A percentile compares a stretch with the other conserved stretches of the same genome.
Conservation (phyloP, 1,140 invertebrate species). For the Maconellicoccus hirsutus region DNA sequence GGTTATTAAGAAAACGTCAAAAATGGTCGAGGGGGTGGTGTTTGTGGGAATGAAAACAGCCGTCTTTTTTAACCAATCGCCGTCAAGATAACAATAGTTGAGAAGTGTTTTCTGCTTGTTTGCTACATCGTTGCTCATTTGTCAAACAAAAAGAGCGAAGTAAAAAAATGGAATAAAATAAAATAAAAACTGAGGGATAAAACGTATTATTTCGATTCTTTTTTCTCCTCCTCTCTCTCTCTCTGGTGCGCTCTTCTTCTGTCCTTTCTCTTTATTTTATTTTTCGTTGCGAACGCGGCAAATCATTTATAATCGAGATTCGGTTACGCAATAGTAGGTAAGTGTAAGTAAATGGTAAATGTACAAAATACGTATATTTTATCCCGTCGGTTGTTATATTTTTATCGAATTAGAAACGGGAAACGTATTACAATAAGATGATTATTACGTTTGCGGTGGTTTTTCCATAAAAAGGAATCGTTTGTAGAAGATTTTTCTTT, state of each 20-base stretch:
- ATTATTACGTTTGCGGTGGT: too few species aligned
- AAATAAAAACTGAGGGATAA: background rate
- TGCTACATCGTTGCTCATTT: background rate
- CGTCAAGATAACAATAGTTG: background rate
- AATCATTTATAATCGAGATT: constrained; percentile 9
- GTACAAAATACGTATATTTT: background rate
- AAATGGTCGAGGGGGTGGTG: background rate
- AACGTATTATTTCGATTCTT: background rate
- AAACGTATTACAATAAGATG: background rate
- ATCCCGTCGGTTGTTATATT: background rate
- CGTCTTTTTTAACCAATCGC: background rate
- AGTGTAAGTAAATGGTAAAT: too few species aligned
- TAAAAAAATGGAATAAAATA: background rate
- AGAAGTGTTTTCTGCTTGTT: background rate
- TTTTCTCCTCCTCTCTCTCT: background rate
- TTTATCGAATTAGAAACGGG: constrained; percentile 4
- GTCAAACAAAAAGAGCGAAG: background rate
- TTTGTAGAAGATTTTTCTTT: too few species aligned
- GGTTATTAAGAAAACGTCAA: constrained; percentile 9
- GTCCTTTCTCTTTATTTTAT: background rate
- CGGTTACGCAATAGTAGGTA: background rate
- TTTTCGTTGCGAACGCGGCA: background rate
- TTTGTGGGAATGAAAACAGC: constrained; percentile 3
- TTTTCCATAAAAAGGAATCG: too few species aligned
- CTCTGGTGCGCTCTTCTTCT: too few species aligned